Base-by-base conservation (phyloP, 1,140 invertebrate species). In the Cheumatopsyche charites region DNA sequence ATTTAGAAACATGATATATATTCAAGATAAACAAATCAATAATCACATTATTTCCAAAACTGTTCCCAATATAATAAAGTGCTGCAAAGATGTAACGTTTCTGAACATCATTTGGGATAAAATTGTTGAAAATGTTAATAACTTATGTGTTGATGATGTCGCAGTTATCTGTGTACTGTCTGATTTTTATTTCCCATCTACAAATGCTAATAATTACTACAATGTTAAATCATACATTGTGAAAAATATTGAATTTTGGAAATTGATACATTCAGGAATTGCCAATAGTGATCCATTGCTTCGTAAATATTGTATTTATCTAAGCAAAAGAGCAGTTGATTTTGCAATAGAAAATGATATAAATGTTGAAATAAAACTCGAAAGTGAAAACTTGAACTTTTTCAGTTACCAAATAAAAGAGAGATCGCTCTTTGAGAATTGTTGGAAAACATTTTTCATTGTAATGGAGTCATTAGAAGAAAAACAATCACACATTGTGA, bases 401-500 rank as follows among this genome's bases (percentile, higher is more conserved):
- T 71, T 72, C 42, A 26, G 17, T 45, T 70, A 74, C 73, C 49
- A 72, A 62, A 42, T 52, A 19, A 21, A 71, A 23, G 45, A 71
- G 1, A 73, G 67, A 61, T 5, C 26, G 11, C 7, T 47, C 29
- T 52, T 70, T 69, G 61, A 77, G 70, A 72, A 62, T 70, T 55
- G 66, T 29, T 80, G 79, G 80, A 61, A 73, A 45, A 74, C 76
- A 70, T 79, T 78, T 70, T 81, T 80, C 71, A 72, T 76, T n/a
- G 65, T 81, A 26, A 71, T 78, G 29, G 80, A 81, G 70, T 75
- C 78, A 21, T 73, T 77, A 6, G 77, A 78, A 76, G 80, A 81
- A 71, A 81, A 81, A 68, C 78, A 79, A 70, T 74, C 78, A 26
- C 78, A 81, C 76, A 69, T 81, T 23, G 76, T 81, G 23, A 70